Evolutionary conservation across 2,888 invertebrate species (phyloP).

Genomic region (Beris chalybata): DNA sequence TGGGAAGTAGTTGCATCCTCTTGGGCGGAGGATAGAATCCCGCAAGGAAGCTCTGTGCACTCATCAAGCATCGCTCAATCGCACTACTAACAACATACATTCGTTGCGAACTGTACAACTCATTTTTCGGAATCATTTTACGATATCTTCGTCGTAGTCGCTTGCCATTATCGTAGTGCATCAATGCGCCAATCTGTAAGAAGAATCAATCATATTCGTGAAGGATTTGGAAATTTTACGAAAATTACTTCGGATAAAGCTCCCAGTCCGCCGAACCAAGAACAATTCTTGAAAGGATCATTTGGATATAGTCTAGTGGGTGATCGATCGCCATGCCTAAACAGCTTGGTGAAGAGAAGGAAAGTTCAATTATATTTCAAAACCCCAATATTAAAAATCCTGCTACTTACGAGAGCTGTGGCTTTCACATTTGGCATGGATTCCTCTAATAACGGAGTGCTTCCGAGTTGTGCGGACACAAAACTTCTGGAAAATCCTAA

Average conservation of each 20-base stretch:
- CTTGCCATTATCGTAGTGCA: background rate
- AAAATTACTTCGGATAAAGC: background rate
- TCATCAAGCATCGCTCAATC: background rate
- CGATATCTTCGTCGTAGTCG: background rate
- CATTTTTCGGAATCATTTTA: background rate
- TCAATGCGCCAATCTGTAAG: background rate
- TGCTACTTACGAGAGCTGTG: too few species aligned
- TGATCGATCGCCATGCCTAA: slow-evolving; percentile 5
- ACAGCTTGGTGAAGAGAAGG: background rate
- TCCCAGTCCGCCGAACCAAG: slow-evolving; percentile 5
- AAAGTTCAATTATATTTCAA: too few species aligned
- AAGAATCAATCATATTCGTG: background rate
- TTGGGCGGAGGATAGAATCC: background rate
- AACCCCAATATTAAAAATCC: too few species aligned
- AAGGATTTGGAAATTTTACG: background rate
- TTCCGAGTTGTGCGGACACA: too few species aligned
- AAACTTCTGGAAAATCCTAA: too few species aligned
- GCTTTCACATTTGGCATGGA: too few species aligned
- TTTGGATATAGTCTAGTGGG: background rate
- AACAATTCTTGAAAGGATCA: slow-evolving; percentile 6
- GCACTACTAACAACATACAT: slow-evolving; percentile 1
- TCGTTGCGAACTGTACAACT: background rate
- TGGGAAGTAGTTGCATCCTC: too few species aligned
- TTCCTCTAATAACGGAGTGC: too few species aligned
- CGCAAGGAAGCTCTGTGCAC: slow-evolving; percentile 1